Base-by-base conservation (phyloP, 2,797 vertebrate genomes). In the Clarias platycephalus region DNA sequence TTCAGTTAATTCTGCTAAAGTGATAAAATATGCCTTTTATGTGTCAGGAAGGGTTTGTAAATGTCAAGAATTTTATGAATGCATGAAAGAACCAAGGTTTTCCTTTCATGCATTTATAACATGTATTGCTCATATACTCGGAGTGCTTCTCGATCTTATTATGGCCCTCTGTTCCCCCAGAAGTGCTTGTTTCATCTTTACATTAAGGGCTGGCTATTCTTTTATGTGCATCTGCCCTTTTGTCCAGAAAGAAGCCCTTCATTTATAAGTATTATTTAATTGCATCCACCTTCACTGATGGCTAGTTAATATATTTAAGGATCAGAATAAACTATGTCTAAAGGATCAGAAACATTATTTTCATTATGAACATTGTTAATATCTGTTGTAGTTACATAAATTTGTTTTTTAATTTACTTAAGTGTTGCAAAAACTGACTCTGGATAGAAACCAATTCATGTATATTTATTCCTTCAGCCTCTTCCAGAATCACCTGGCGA, bases 131-230 rank as follows among this genome's bases (percentile, higher is more conserved):
- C 55, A 55, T 28, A 3, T 24, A 22, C 12, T 75, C 62, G 31
- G 13, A 62, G 58, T 86, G 57, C 26, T 68, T 68, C 37, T 44
- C 9, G 34, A 78, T 60, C n/a, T 67, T 68, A 86, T 70, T 78
- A 82, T n/a, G 74, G 57, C 44, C 24, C 37, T 78, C 24, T 37
- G 26, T 78, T 88, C 87, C 86, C 89, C 83, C 92, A 86, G 91
- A 91, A 92, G 90, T 87, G 90, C 88, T 90, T 89, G 88, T 90
- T 92, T 85, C 89, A 85, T 80, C 90, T 89, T 58, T 85, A 68
- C 70, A 81, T 75, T 20, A 81, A 67, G 24, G 18, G 22, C 20
- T 82, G 79, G 44, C 64, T 78, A 49, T 63, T 83, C 60, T 71
- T 68, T 83, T 64, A 85, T 87, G 89, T 78, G 75, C 31, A 67